phyloP scores from a whole-genome alignment of 2,113 vertebrate genomes.

The Astatoreochromis straeleni region DNA sequence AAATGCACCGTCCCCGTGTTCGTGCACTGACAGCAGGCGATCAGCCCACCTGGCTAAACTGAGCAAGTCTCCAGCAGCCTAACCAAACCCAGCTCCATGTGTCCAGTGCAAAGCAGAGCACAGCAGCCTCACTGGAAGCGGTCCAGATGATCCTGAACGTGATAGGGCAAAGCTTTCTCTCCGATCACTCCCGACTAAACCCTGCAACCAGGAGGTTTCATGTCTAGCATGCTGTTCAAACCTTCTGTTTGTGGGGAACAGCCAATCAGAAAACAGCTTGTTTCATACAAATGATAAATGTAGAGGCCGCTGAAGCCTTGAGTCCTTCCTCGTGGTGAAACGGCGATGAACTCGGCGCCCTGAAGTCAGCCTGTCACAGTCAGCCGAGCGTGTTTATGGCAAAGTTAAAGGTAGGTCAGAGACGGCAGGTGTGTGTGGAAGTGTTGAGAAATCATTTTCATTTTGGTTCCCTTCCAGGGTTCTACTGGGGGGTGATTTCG shows the following conservation, averaged over 20 bases:
- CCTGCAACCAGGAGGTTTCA: background rate
- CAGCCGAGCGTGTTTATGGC: background rate
- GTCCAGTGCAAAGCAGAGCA: background rate
- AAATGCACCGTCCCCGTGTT: fast-evolving
- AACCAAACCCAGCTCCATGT: fast-evolving
- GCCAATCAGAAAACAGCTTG: background rate
- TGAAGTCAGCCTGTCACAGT: background rate
- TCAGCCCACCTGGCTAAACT: background rate
- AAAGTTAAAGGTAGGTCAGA: constrained; percentile 20
- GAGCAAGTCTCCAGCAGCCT: background rate
- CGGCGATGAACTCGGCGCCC: background rate
- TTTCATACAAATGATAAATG: background rate
- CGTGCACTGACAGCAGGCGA: background rate
- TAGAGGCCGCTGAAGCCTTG: background rate
- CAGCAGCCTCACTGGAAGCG: background rate
- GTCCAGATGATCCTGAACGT: background rate
- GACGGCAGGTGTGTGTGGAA: background rate
- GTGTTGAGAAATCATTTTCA: background rate
- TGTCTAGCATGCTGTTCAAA: background rate
- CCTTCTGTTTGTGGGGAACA: background rate
- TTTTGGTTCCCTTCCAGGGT: constrained; percentile 13
- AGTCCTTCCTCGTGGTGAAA: background rate
- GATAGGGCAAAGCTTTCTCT: background rate
- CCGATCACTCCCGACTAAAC: background rate
- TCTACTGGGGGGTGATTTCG: background rate